Base-by-base conservation (phyloP, 1,140 invertebrate species). In the Zaprionus camerounensis region DNA sequence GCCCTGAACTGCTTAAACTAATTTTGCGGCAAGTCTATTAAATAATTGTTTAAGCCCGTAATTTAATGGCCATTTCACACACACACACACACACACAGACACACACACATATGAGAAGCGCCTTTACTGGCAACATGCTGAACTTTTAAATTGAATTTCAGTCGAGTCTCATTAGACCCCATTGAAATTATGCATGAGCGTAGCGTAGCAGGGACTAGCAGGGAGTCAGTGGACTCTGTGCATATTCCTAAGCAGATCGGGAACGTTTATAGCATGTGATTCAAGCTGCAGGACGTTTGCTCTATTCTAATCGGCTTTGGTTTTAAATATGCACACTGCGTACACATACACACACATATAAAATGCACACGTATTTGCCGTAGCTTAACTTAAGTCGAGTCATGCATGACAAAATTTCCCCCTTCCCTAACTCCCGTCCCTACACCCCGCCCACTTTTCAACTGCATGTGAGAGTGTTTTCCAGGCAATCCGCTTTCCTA, bases 41-140 rank as follows among this genome's bases (percentile, higher is more conserved):
- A 77, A 79, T 86, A 86, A 91, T 91, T 91, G 82, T 67, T 91
- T 83, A 91, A 91, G 82, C 78, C 78, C 70, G 91, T 91, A 83
- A 86, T 83, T 83, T 66, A 81, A 67, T 67, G 46, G 61, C 49
- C 41, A 77, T 46, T 49, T 51, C 46, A 51, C 46, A 41, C 49
- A 64, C 57, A 68, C 55, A 66, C 24, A n/a, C 34, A 51, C 38
- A 46, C 34, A 49, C 15, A n/a, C 56, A 34, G 46, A 38, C 44
- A 38, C 31, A 51, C 9, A 34, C 9, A 34, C 13, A 24, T 17
- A 38, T 13, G 41, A 41, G 7, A 2, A 3, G 2, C 6, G 41
- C 41, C 41, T 38, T 38, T 20, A 51, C 65, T 20, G 46, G 24
- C 38, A 31, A 46, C 13, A 46, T 63, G 69, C 57, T 80, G 69